A percentile compares a stretch with the other conserved stretches of the same genome.
Conservation (phyloP, 2,888 invertebrate genomes). For the Chalcis sispes region DNA sequence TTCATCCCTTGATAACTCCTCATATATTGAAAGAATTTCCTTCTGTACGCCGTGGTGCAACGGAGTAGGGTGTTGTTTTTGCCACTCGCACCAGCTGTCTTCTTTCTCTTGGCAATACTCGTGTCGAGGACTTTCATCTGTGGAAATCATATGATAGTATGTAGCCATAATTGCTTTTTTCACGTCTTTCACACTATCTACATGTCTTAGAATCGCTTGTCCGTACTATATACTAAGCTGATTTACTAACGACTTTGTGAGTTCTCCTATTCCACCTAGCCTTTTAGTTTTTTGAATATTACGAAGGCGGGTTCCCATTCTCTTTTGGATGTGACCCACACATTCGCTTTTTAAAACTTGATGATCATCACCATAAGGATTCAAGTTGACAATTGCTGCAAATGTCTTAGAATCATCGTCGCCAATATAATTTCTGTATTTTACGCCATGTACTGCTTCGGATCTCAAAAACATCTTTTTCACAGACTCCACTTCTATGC, state of each 20-base stretch:
- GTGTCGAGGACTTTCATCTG: conserved; percentile 32
- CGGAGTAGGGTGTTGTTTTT: conserved; percentile 39
- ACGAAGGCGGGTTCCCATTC: conserved; percentile 44
- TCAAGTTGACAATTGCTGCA: conserved; percentile 44
- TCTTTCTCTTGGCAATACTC: conserved; percentile 36
- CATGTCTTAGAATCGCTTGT: conserved; percentile 60
- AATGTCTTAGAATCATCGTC: conserved; percentile 60
- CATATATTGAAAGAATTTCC: conserved; percentile 49
- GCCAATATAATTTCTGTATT: conserved; percentile 59
- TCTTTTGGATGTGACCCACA: conserved; percentile 39
- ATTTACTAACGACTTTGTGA: conserved; percentile 26
- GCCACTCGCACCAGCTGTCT: conserved; percentile 58
- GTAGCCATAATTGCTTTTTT: conserved; percentile 33
- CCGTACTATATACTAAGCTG: conserved; percentile 44
- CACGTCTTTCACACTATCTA: conserved; percentile 52
- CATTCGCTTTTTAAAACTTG: conserved; percentile 44
- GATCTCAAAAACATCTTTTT: conserved; percentile 59
- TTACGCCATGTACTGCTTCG: conserved; percentile 54
- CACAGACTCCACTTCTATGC: conserved; percentile 60
- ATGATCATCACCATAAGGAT: conserved; percentile 39
- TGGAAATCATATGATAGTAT: conserved; percentile 52
- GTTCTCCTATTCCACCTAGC: conserved; percentile 36
- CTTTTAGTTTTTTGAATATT: conserved; percentile 37
- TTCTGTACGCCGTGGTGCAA: conserved; percentile 43
- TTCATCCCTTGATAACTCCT: conserved; percentile 53